Evolutionary conservation across 2,797 vertebrate species (phyloP).

Genomic region (Eulemur albifrons): DNA sequence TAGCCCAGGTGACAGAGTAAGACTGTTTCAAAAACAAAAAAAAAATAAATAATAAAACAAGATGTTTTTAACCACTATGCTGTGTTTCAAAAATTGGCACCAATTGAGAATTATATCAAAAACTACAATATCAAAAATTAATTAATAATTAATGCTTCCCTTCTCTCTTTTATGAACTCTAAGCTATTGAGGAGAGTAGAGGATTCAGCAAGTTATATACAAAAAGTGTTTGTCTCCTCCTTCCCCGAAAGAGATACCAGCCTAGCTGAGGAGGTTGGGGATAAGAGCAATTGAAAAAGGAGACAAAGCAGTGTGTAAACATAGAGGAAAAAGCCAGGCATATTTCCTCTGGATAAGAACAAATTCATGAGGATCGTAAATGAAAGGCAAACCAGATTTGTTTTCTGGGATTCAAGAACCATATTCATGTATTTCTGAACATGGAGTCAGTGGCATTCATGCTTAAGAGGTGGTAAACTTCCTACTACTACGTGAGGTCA

Average conservation of each 20-base stretch:
- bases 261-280: not conserved
- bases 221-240: not conserved
- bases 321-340: not conserved
- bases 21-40: too few species aligned
- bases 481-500: not conserved
- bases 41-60: not conserved
- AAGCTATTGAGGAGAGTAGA: not conserved
- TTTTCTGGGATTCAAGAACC: not conserved
- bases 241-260: not conserved
- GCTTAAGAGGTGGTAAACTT: not conserved
- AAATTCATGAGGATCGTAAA: not conserved
- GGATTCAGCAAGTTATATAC: not conserved
- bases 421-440: not conserved
- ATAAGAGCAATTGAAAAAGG: not conserved
- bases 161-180: not conserved
- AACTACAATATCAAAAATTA: not conserved
- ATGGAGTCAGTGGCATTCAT: not conserved
- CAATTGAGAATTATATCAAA: not conserved
- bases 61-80: not conserved
- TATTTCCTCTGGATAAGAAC: not conserved
- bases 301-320: not conserved
- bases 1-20: too few species aligned
- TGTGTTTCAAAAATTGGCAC: not conserved
- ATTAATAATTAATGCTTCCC: not conserved
- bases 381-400: not conserved